Evolutionary conservation across 2,888 invertebrate genomes (phyloP).

Genomic region (Ophion slaviceki): DNA sequence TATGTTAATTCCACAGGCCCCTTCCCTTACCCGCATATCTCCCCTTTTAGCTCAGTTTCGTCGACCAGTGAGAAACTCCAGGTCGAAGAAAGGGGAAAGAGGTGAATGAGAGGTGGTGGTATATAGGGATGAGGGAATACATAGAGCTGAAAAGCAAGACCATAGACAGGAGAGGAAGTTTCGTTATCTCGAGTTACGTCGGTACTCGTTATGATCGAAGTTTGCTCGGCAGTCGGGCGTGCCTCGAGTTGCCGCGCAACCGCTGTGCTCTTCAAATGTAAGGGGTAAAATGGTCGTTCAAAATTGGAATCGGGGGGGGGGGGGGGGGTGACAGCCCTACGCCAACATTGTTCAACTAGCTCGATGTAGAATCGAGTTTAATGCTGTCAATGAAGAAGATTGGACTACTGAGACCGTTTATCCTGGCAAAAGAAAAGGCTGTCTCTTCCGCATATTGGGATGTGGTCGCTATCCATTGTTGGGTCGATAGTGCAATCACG

Average conservation of each 20-base stretch:
- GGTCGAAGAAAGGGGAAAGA: slow-evolving; percentile 2
- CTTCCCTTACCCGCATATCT: slow-evolving; percentile 31
- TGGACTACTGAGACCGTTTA: slow-evolving; percentile 8
- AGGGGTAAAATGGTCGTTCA: slow-evolving; percentile 35
- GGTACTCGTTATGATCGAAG: slow-evolving; percentile 77
- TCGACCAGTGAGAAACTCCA: slow-evolving; percentile 38
- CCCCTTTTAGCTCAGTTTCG: slow-evolving; percentile 26
- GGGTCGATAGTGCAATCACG: no score
- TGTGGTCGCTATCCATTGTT: background rate
- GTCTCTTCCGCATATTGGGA: background rate
- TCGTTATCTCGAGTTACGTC: slow-evolving; percentile 77
- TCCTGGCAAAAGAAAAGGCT: background rate
- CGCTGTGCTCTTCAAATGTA: slow-evolving; percentile 53
- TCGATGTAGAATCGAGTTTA: slow-evolving; percentile 40
- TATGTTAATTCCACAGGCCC: background rate
- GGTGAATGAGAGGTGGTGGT: background rate
- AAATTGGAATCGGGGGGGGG: slow-evolving; percentile 56
- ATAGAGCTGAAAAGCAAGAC: slow-evolving; percentile 35
- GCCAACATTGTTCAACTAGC: slow-evolving; percentile 30
- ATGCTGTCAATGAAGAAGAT: slow-evolving; percentile 49
- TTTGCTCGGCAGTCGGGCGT: slow-evolving; percentile 64
- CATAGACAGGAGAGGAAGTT: slow-evolving; percentile 65
- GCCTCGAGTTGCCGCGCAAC: slow-evolving; percentile 60
- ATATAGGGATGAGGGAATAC: slow-evolving; percentile 42
- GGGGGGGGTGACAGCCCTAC: slow-evolving; percentile 49